phyloP scores from a whole-genome alignment of 2,888 invertebrate species.

The Lasioglossum villosulum region DNA sequence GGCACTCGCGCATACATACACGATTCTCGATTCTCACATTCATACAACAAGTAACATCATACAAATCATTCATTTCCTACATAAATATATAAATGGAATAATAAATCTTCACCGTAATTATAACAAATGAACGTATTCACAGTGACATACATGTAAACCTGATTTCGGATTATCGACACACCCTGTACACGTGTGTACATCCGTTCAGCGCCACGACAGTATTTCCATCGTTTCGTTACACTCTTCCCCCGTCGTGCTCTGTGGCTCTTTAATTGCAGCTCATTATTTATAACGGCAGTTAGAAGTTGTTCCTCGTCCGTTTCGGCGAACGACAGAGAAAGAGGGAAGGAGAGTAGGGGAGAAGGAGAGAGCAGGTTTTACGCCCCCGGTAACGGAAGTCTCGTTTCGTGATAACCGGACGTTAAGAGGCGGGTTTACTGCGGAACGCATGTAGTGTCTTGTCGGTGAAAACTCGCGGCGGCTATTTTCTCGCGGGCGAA shows the following conservation, averaged over 20 bases:
- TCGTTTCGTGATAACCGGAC: constrained; percentile 58
- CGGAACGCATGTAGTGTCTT: constrained; percentile 31
- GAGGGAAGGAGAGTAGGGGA: background rate
- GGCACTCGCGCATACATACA: too few species aligned
- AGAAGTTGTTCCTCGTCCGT: constrained; percentile 57
- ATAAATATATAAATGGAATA: too few species aligned
- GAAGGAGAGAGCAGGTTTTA: constrained; percentile 8
- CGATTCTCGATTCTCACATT: too few species aligned
- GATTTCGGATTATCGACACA: background rate
- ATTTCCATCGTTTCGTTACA: constrained; percentile 60
- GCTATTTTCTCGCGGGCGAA: constrained; percentile 44
- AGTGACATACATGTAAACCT: background rate
- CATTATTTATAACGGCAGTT: constrained; percentile 78
- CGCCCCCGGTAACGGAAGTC: constrained; percentile 34
- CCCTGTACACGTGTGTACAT: constrained; percentile 30
- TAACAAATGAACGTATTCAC: background rate
- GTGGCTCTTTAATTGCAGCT: constrained; percentile 75
- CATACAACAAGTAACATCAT: too few species aligned
- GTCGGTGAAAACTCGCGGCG: constrained; percentile 51
- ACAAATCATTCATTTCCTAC: too few species aligned
- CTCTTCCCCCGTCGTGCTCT: constrained; percentile 9
- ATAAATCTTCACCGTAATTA: too few species aligned
- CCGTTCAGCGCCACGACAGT: constrained; percentile 67
- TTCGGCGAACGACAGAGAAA: constrained; percentile 12
- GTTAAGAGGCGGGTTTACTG: constrained; percentile 52